phyloP scores from a whole-genome alignment of 2,113 vertebrate species.

The Sphyrna mokarran region DNA sequence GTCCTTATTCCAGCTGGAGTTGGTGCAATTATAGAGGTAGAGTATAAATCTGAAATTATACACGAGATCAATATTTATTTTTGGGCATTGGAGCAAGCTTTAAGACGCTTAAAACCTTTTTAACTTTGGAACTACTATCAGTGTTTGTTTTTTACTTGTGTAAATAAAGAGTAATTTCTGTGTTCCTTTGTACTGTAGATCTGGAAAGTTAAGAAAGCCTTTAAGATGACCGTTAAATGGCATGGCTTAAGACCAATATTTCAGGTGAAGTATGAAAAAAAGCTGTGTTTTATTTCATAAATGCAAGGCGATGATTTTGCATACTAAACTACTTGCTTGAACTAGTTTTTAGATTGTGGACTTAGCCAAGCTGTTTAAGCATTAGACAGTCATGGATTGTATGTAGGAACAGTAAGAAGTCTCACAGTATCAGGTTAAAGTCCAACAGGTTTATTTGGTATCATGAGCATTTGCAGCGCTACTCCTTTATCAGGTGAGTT shows the following conservation, averaged over 20 bases:
- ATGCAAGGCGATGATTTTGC: not conserved
- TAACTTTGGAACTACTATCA: not conserved
- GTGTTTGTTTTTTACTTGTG: not conserved
- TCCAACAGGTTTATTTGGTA: too few relatives aligned
- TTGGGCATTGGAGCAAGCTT: not conserved
- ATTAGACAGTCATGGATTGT: not conserved
- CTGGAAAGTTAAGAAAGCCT: constrained; percentile 90
- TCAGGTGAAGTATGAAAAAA: constrained; percentile 58
- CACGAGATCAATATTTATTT: not conserved
- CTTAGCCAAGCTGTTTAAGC: not conserved
- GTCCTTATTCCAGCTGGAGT: constrained; percentile 82
- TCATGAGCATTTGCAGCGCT: too few relatives aligned
- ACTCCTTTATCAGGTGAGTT: too few relatives aligned
- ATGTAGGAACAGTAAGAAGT: not conserved
- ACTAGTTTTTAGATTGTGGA: not conserved
- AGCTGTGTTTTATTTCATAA: not conserved
- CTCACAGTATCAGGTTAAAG: too few relatives aligned
- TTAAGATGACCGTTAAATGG: constrained; percentile 85
- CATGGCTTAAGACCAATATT: constrained; percentile 68
- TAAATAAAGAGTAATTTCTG: not conserved
- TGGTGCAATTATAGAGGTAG: constrained; percentile 84
- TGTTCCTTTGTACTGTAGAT: constrained; percentile 56
- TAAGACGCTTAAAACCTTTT: not conserved
- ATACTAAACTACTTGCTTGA: not conserved
- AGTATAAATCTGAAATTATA: constrained; percentile 33